Conservation (phyloP, 2,797 vertebrate species). For the Sciurus carolinensis region DNA sequence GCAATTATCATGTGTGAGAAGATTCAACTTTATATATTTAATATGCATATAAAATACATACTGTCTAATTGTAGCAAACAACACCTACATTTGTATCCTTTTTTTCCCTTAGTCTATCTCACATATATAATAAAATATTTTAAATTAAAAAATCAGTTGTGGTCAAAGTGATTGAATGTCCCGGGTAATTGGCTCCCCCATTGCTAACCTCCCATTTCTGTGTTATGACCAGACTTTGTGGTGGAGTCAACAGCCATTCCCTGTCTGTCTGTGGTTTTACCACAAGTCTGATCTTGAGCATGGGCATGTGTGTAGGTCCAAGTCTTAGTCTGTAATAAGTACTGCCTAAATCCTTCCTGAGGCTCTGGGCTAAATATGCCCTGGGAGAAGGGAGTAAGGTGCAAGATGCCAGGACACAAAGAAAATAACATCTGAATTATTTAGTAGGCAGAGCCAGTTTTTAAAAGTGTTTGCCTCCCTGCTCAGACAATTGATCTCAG, state of each 20-base stretch:
- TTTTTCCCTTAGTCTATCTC: neutral
- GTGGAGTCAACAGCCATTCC: constrained; percentile 18
- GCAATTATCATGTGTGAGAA: neutral
- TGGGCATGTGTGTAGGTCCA: constrained; percentile 41
- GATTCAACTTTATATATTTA: constrained; percentile 1
- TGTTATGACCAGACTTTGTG: constrained; percentile 53
- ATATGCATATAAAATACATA: neutral
- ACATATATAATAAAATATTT: neutral
- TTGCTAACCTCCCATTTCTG: constrained; percentile 40
- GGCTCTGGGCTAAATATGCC: constrained; percentile 56
- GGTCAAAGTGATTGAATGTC: constrained; percentile 15
- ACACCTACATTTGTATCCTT: neutral
- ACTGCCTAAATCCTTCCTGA: constrained; percentile 60
- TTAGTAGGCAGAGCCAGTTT: constrained; percentile 35
- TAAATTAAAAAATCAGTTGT: neutral
- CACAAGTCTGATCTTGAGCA: constrained; percentile 74
- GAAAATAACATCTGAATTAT: constrained; percentile 6
- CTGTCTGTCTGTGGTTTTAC: constrained; percentile 70
- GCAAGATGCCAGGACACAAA: constrained; percentile 21
- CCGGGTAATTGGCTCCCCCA: neutral
- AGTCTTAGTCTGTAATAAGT: constrained; percentile 61
- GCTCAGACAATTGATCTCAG: constrained; percentile 40
- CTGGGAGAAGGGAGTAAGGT: constrained; percentile 6
- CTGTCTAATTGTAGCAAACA: constrained; percentile 24
- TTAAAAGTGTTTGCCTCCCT: constrained; percentile 17